Evolutionary conservation across 2,113 vertebrate species (phyloP).

Genomic region (Clinocottus analis): DNA sequence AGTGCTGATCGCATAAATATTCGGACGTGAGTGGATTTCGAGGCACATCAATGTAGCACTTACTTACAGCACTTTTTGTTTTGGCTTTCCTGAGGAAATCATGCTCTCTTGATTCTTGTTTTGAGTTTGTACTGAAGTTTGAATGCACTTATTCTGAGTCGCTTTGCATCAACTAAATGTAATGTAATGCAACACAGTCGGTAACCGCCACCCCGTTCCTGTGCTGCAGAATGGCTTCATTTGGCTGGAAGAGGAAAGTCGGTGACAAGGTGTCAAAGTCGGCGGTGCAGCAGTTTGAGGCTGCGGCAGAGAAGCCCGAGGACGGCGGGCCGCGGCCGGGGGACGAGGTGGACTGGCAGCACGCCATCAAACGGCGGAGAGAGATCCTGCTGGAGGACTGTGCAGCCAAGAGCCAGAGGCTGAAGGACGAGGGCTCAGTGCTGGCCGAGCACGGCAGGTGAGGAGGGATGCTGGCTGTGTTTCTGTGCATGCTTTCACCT

Average conservation of each 20-base stretch:
- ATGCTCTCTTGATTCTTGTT: too few species aligned
- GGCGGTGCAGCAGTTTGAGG: conserved; percentile 90
- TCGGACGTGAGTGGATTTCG: too few species aligned
- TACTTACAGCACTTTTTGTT: too few species aligned
- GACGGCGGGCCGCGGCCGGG: conserved; percentile 53
- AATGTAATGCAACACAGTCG: not conserved
- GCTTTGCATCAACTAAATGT: too few species aligned
- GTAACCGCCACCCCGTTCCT: not conserved
- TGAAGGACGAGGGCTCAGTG: conserved; percentile 90
- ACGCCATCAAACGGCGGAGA: conserved; percentile 86
- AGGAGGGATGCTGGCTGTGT: not conserved
- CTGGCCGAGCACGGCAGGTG: conserved; percentile 92
- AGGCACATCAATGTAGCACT: too few species aligned
- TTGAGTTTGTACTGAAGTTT: too few species aligned
- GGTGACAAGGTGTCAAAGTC: conserved; percentile 94
- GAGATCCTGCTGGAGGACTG: conserved; percentile 88
- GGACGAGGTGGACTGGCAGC: conserved; percentile 85
- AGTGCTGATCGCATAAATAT: not conserved
- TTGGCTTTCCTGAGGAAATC: too few species aligned
- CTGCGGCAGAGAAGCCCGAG: conserved; percentile 83
- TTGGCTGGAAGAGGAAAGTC: conserved; percentile 95
- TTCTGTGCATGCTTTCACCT: not conserved
- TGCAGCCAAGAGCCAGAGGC: conserved; percentile 83
- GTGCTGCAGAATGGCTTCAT: conserved; percentile 89
- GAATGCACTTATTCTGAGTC: too few species aligned